phyloP scores from a whole-genome alignment of 2,888 invertebrate genomes.

The Drosophila fungiperda region DNA sequence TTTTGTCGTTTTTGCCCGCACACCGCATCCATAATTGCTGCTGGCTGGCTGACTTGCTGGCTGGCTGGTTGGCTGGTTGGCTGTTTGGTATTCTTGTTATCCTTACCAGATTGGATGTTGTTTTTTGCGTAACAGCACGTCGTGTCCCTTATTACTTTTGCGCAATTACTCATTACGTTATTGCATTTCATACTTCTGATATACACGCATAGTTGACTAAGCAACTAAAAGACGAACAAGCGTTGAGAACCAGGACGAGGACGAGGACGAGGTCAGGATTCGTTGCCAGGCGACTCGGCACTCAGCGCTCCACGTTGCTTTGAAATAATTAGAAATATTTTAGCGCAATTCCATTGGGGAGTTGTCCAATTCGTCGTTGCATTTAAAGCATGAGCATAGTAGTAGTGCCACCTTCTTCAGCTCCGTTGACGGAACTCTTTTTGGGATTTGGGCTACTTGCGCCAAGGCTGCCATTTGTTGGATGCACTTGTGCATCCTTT shows the following conservation, averaged over 20 bases:
- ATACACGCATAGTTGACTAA: constrained; percentile 72
- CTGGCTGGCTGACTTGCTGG: constrained; percentile 30
- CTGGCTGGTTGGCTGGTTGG: constrained; percentile 28
- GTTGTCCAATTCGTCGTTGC: constrained; percentile 51
- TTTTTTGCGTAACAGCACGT: constrained; percentile 66
- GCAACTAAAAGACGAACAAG: constrained; percentile 12
- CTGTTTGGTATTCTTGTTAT: constrained; percentile 63
- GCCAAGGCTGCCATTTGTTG: constrained; percentile 13
- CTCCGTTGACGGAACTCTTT: constrained; percentile 4
- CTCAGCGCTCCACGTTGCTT: constrained; percentile 14
- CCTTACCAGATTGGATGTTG: constrained; percentile 70
- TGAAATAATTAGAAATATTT: constrained; percentile 80
- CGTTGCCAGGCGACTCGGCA: constrained; percentile 25
- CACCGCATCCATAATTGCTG: constrained; percentile 61
- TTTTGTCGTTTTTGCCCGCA: constrained; percentile 19
- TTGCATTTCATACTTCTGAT: constrained; percentile 78
- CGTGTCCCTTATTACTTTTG: constrained; percentile 76
- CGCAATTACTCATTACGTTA: constrained; percentile 83
- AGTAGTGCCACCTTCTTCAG: not conserved
- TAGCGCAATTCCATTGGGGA: constrained; percentile 61
- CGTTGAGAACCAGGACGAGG: not conserved
- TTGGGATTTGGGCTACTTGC: constrained; percentile 7
- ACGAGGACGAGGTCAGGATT: not conserved
- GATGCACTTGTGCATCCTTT: constrained; percentile 45
- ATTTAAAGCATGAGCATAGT: constrained; percentile 38